Conservation (phyloP, 2,797 vertebrate species). For the Kryptopterus vitreolus region DNA sequence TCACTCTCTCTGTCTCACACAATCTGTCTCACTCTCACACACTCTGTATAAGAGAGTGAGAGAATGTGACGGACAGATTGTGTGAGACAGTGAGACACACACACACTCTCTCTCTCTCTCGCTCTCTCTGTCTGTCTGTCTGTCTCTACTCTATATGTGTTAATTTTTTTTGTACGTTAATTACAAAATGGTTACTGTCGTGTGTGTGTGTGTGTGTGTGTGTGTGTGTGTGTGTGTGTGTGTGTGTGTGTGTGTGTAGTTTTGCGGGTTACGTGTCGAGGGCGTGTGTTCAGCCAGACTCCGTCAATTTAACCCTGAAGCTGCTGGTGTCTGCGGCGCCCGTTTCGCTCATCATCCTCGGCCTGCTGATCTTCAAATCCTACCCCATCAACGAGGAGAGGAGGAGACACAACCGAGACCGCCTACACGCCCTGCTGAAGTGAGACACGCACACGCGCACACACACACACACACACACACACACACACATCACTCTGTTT, state of each 20-base stretch:
- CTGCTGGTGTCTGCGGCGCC: conserved; percentile 86
- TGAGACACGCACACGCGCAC: neutral
- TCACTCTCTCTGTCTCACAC: neutral
- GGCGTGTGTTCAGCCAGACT: conserved; percentile 78
- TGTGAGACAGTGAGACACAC: too few relatives aligned
- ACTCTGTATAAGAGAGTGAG: too few relatives aligned
- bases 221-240: neutral
- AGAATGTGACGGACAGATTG: too few relatives aligned
- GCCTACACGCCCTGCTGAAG: conserved; percentile 74
- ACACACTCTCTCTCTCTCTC: neutral
- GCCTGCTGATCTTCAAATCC: conserved; percentile 84
- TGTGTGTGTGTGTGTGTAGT: conserved; percentile 63
- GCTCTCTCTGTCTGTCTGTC: neutral
- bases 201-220: too few relatives aligned
- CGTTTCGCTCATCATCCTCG: conserved; percentile 81
- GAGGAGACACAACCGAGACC: conserved; percentile 81
- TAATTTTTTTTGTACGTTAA: neutral
- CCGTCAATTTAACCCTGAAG: conserved; percentile 85
- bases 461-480: neutral
- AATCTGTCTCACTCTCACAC: neutral
- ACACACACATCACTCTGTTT: too few relatives aligned
- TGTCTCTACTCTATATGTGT: neutral
- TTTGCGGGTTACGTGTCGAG: conserved; percentile 87
- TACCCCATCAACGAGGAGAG: conserved; percentile 90
- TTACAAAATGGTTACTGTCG: neutral